Base-by-base conservation (phyloP, 2,797 vertebrate species). In the Tapera naevia region DNA sequence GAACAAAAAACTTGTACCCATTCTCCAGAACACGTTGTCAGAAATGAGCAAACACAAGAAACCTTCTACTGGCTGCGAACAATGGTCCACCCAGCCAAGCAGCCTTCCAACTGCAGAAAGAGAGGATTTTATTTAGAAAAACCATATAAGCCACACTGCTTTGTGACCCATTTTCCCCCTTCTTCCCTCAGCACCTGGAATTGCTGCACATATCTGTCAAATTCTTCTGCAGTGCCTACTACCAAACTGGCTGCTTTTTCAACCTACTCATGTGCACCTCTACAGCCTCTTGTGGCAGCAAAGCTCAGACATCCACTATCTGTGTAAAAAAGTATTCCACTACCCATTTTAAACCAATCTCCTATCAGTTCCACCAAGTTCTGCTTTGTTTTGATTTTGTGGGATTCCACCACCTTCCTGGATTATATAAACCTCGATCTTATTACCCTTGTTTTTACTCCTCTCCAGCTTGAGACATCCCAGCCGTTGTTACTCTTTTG, bases 1-100 rank as follows among this genome's bases (percentile, higher is more conserved):
- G 69, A 98, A 96, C 79, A 64, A 93, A 37, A 27, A 54, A 28
- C 37, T 88, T 53, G 79, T 48, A 94, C 25, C 9, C 50, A n/a
- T 82, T 83, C 89, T 72, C 23, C 41, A 93, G 53, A 94, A 90
- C 41, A 48, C 28, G 86, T 43, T 80, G 60, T 84, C 74, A 95
- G 32, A 87, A 85, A 71, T 5, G 17, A 86, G 61, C 58, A 78
- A 94, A 80, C 70, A 11, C 60, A 61, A 78, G 79, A 92, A 86
- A 82, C 79, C 93, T 90, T 80, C 88, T 81, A 62, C 5, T 39
- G 54, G 54, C 83, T 61, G 25, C 81, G 65, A 72, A 45, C 80
- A 78, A 70, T 7, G 32, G 41, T 60, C 33, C 57, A 83, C 23
- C 64, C 37, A 61, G 37, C 27, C 76, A 84, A 86, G 58, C 58